phyloP scores from a whole-genome alignment of 1,140 invertebrate species.

The Mylabris phalerata region DNA sequence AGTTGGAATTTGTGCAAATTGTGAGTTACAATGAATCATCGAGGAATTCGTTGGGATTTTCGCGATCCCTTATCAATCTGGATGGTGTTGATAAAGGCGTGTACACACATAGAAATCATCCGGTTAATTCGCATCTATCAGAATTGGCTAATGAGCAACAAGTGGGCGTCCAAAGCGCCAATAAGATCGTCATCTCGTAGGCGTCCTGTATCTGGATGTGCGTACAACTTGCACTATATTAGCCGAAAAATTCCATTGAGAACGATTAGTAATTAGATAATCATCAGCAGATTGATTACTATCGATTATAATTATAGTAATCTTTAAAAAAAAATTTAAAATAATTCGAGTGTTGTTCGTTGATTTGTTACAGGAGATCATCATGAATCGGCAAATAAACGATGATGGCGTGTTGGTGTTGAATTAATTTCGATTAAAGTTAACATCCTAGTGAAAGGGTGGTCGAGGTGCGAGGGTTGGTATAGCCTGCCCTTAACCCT shows the following conservation, averaged over 20 bases:
- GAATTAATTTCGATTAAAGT: not conserved
- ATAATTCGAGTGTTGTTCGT: too few species aligned
- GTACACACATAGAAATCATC: too few species aligned
- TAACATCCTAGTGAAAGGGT: conserved; percentile 2
- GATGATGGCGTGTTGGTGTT: not conserved
- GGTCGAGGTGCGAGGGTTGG: conserved; percentile 35
- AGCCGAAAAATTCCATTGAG: conserved; percentile 12
- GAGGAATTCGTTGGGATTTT: too few species aligned
- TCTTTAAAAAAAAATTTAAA: too few species aligned
- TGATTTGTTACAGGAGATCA: not conserved
- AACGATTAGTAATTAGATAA: not conserved
- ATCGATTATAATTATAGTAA: too few species aligned
- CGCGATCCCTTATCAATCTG: too few species aligned
- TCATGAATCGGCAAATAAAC: not conserved
- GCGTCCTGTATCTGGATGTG: conserved; percentile 6
- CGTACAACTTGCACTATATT: conserved; percentile 20
- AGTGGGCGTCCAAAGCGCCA: conserved; percentile 18
- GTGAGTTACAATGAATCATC: too few species aligned
- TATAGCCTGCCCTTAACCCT: conserved; percentile 34
- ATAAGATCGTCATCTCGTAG: conserved; percentile 9
- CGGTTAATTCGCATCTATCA: too few species aligned
- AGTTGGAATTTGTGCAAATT: too few species aligned
- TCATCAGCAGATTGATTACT: not conserved
- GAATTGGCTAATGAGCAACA: conserved; percentile 11
- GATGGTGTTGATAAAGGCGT: too few species aligned